Evolutionary conservation across 2,888 invertebrate genomes (phyloP), one percentile per base, ranked within the genome.

Genomic region (Heterodera filipjevi): DNA sequence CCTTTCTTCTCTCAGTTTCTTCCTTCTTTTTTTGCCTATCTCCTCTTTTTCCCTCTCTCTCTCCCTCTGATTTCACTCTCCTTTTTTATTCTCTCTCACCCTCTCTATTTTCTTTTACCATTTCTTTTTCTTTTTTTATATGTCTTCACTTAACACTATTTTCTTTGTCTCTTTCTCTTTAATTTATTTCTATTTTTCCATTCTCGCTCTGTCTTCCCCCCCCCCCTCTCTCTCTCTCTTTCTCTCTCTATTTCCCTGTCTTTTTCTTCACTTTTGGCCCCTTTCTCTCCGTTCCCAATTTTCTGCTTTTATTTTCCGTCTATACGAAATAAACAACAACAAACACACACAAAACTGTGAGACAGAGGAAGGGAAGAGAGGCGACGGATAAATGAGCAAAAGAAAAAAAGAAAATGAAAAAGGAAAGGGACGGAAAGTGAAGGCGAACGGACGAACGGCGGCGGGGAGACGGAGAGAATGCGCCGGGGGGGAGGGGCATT

Each of bases 301-400:
- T 59, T 59, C 59, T 59, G 8, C 1, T 27, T 59, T 59, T 59
- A 16, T 59, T 59, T 59, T 59, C 59, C 59, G 27, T 22, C 59
- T 27, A n/a, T 59, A 8, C n/a, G 59, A 59, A 59, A 59, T 59
- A 59, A 59, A 59, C 59, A 59, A 59, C 59, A 59, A 59, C 59
- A 59, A 59, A 27, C n/a, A 59, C 59, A 59, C 59, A 59, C 22
- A 59, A 59, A 59, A 59, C 59, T 59, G 27, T 53, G 53, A 27
- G 59, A 59, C n/a, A 59, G 27, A 27, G n/a, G 59, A 8, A 3
- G 6, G 53, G n/a, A n/a, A 53, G 53, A 2, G 53, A 53, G 53
- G 0, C 53, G 53, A 53, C 3, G 53, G 53, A 53, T 53, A 53
- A 19, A 59, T n/a, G n/a, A 22, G 59, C 59, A 22, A 59, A 22